Evolutionary conservation across 2,113 vertebrate genomes (phyloP), one percentile per base, ranked within the genome.

Genomic region (Malurus alboscapulatus): DNA sequence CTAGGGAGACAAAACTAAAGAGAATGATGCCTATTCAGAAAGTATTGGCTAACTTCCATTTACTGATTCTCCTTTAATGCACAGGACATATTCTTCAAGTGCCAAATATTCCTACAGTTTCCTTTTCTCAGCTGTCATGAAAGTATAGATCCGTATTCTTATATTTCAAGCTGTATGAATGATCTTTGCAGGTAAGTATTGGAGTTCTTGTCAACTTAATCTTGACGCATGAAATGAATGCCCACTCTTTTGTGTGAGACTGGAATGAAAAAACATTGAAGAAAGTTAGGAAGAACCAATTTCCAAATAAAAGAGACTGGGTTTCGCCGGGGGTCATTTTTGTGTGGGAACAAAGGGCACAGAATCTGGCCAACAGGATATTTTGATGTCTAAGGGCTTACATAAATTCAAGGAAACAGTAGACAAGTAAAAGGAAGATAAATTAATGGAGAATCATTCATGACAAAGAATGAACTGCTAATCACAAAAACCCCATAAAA

Each of bases 91-190:
- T 99, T 99, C 94, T 98, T 99, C 98, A 99, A 99, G 97, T 99
- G 99, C 98, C 99, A 99, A 90, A 98, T 99, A 71, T 96, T 99
- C 67, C 96, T 99, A 85, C 99, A 99, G 92, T 99, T 99, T 90
- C 99, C 99, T 55, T 99, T 99, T 95, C 95, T 99, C 95, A 99
- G 99, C 94, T 99, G 99, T 95, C 99, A 99, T 87, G 98, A 99
- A 96, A 99, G 99, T 95, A 99, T 99, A 84, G 99, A 99, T 90
- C 99, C 99, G 1, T 99, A 99, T 95, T 98, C 99, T 36, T 99
- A 99, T 93, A 99, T 99, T 95, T 99, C 99, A 94, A 99, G 99
- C 97, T 99, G 99, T 96, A 98, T 99, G 91, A 99, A 99, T 91
- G 99, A 99, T 96, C 98, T 99, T 71, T 99, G 99, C 97, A 98